phyloP scores from a whole-genome alignment of 2,888 invertebrate genomes.

The Tanytarsus gracilentus region DNA sequence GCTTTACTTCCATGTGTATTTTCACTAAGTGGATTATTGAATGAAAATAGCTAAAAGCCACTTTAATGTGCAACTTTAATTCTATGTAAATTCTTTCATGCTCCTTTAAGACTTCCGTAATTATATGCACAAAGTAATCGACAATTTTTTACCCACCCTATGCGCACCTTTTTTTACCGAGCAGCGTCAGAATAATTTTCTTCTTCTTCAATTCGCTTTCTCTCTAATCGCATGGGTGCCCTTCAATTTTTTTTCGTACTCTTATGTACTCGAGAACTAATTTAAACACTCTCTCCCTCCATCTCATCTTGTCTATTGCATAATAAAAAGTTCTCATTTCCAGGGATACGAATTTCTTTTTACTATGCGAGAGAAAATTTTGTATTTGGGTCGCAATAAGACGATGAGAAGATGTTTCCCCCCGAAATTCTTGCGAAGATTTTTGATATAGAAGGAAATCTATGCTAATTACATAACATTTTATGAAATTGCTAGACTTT shows the following conservation, averaged over 20 bases:
- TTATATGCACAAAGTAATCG: too few species aligned
- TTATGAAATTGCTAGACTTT: too few species aligned
- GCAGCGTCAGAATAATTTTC: background rate
- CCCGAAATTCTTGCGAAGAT: background rate
- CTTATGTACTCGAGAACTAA: slow-evolving; percentile 8
- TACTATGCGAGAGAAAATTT: background rate
- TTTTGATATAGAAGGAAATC: background rate
- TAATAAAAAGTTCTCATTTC: slow-evolving; percentile 3
- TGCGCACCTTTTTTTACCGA: too few species aligned
- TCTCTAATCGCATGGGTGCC: slow-evolving; percentile 26
- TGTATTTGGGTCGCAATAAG: too few species aligned
- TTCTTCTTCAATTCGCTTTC: background rate
- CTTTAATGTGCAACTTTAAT: background rate
- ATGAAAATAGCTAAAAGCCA: slow-evolving; percentile 7
- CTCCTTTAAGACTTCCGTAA: too few species aligned
- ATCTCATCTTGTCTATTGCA: too few species aligned
- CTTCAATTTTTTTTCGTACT: slow-evolving; percentile 13
- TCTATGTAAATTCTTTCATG: background rate
- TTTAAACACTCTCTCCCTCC: slow-evolving; percentile 9
- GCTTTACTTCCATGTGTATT: background rate
- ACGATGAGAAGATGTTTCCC: background rate
- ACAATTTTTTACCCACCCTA: too few species aligned
- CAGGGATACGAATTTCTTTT: background rate
- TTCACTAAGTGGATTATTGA: slow-evolving; percentile 19
- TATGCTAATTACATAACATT: slow-evolving; percentile 1